Base-by-base conservation (phyloP, 2,113 vertebrate genomes). In the Chrysochloris asiatica region DNA sequence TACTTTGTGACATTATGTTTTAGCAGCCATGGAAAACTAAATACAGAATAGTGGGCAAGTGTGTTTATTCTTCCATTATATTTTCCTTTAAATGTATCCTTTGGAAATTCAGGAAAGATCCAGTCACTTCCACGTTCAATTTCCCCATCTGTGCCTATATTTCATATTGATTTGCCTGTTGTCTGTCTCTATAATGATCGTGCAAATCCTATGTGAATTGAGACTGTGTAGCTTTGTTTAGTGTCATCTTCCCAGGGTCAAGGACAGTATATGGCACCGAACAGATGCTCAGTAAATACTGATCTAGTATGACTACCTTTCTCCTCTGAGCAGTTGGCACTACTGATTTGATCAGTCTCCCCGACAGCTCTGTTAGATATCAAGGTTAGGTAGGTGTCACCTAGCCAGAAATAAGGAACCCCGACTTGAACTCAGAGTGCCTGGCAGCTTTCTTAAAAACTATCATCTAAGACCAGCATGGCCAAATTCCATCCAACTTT, bases 51-150 rank as follows among this genome's bases (percentile, higher is more conserved):
- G 12, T 17, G 50, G 26, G 22, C 5, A 48, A 36, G 1, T 2
- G 10, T 28, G 48, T 41, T 92, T 16, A 36, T 50, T 45, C 19
- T 52, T 45, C 12, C 1, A n/a, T 21, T 22, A 77, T 61, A 10
- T 84, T 73, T 17, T 61, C 69, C 45, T 45, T 41, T 14, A 41
- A 12, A n/a, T 2, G 7, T 47, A 3, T 30, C 56, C 56, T n/a
- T 86, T 67, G 56, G 33, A 83, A 72, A 63, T 7, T 92, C 81
- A 45, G 61, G 67, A 30, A 33, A 24, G 52, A 80, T 30, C 13
- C 38, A 26, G 0, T 24, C 24, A 26, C 47, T 59, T 90, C 22
- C 16, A 9, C 87, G 22, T 24, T 54, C 65, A 52, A 28, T 11
- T 50, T 13, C 28, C 36, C 13, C 52, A 19, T 69, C 26, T 10